Evolutionary conservation across 2,888 invertebrate genomes (phyloP).

Genomic region (Shargacucullia verbasci): DNA sequence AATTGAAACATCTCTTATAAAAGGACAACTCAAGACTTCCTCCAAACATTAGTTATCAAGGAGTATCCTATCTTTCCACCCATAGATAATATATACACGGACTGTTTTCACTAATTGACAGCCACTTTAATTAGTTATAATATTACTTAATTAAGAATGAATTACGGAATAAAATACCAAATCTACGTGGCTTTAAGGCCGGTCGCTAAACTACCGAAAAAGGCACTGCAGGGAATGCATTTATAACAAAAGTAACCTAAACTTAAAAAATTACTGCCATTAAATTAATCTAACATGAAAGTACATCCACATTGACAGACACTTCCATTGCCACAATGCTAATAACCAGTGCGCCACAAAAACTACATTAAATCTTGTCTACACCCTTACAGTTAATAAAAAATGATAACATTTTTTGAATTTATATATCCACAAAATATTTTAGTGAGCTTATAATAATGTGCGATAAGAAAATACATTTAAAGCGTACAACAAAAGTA

Average conservation of each 20-base stretch:
- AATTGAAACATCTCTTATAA: constrained; percentile 30
- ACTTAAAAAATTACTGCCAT: constrained; percentile 7
- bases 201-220: constrained; percentile 34
- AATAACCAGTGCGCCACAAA: background rate
- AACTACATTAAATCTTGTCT: background rate
- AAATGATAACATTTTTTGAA: constrained; percentile 19
- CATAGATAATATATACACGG: background rate
- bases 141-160: background rate
- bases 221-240: constrained; percentile 57
- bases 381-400: constrained; percentile 3
- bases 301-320: too few species aligned
- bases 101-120: background rate
- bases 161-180: constrained; percentile 1
- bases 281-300: background rate
- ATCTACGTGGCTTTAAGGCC: constrained; percentile 1
- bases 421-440: constrained; percentile 15
- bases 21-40: constrained; percentile 27
- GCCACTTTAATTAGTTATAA: too few species aligned
- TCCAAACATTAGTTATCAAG: constrained; percentile 23
- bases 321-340: background rate
- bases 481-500: constrained; percentile 38
- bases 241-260: constrained; percentile 11
- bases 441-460: constrained; percentile 37
- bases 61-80: background rate
- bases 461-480: constrained; percentile 26